Base-by-base conservation (phyloP, 1,140 invertebrate species). In the Nasonia vitripennis region DNA sequence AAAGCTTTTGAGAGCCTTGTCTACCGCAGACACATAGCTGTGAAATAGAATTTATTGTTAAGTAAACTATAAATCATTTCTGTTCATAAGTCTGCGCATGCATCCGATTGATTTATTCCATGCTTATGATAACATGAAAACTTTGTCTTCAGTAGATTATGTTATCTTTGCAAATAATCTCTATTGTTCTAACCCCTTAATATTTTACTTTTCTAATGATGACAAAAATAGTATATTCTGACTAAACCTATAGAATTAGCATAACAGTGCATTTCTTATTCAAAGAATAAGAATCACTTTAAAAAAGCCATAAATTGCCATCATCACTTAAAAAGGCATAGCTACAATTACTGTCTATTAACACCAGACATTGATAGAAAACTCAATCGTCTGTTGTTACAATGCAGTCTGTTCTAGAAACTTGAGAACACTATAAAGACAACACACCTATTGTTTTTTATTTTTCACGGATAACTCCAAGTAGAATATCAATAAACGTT, bases 1-100 rank as follows among this genome's bases (percentile, higher is more conserved):
- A 94, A 99, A 99, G 92, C 95, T 97, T 90, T 98, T 98, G 37
- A 99, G 92, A 62, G 97, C 97, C 92, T 98, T 98, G 89, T 99
- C 98, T 68, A 99, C 95, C 68, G 96, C 95, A 73, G 95, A 95
- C 70, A 97, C 96, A 93, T 97, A 97, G 83, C 94, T 95, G 83
- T 79, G 89, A 87, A 81, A 86, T 79, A 89, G 51, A 51, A 77
- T 86, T 86, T 62, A 3, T 78, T 78, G 37, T 79, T 77, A 27
- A 62, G 45, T 12, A 77, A 45, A 45, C 9, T n/a, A 7, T 82
- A 20, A 74, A 14, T 55, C 68, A 34, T 68, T 2, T 73, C 5
- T 37, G 27, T 48, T 71, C 48, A 51, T 11, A 48, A 51, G 31
- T 11, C 17, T 55, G 51, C 11, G 1, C 31, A 79, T 79, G 5